Base-by-base conservation (phyloP, 2,797 vertebrate species). In the Lithobates sylvaticus region DNA sequence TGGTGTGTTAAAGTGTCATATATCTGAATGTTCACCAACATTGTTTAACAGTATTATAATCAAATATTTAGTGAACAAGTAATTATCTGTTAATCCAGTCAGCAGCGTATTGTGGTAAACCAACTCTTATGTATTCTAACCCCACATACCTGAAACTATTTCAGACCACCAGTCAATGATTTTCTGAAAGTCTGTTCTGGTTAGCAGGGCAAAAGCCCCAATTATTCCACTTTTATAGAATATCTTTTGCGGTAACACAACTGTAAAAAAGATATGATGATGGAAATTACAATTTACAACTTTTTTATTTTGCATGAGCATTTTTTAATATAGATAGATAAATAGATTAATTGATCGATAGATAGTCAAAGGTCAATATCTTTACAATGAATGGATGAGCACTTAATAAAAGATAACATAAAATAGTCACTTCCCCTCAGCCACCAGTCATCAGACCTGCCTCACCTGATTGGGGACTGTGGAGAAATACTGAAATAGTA, bases 31-130 rank as follows among this genome's bases (percentile, higher is more conserved):
- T 82, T 23, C 16, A 64, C 23, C 7, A 27, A 58, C n/a, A 39
- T 12, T 54, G 58, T 81, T 71, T n/a, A 42, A 13, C 9, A 54
- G 6, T 44, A 73, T 29, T 39, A 39, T 81, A 82, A 61, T 61
- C 47, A 50, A 64, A 64, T 73, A 64, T 65, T 73, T 65, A 64
- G 26, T 15, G 39, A n/a, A 64, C 54, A 82, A 61, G 58, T 61
- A 82, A 42, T 73, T 73, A 74, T 82, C 70, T 82, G 80, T 54
- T 73, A 61, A 74, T 50, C 80, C 50, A 26, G 42, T 74, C 47
- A 72, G 18, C 16, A 29, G 34, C 32, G 16, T 64, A 73, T 36
- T 82, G 80, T 82, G 80, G 80, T 82, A 82, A 42, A 82, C 69
- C 80, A 36, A 26, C n/a, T 5, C 54, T 64, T 21, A 34, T 32